phyloP scores from a whole-genome alignment of 2,888 invertebrate species.

The Amblyjoppa fuscipennis region DNA sequence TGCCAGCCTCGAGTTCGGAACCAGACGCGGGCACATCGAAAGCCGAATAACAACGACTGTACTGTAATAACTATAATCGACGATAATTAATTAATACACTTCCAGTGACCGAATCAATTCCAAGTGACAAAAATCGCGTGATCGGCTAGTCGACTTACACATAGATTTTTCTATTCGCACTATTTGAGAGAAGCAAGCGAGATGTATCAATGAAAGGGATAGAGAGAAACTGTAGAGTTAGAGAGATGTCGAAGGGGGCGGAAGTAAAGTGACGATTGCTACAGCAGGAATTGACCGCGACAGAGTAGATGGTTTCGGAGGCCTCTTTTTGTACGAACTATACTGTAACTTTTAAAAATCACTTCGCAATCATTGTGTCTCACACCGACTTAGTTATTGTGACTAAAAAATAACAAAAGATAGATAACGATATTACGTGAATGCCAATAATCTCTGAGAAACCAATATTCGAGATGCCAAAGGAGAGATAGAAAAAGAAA shows the following conservation, averaged over 20 bases:
- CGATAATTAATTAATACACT: slow-evolving; percentile 49
- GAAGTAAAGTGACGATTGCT: slow-evolving; percentile 11
- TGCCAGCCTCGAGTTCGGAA: slow-evolving; percentile 72
- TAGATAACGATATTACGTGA: background rate
- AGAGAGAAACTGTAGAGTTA: background rate
- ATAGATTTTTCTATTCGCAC: slow-evolving; percentile 36
- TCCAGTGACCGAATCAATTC: slow-evolving; percentile 57
- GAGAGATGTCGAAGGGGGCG: slow-evolving; percentile 2
- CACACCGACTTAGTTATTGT: slow-evolving; percentile 13
- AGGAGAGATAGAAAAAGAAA: background rate
- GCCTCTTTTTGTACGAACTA: slow-evolving; percentile 55
- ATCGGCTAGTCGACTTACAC: slow-evolving; percentile 54
- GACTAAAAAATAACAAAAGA: slow-evolving; percentile 34
- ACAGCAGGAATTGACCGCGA: slow-evolving; percentile 29
- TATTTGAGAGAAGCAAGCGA: slow-evolving; percentile 6
- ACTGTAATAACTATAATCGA: slow-evolving; percentile 22
- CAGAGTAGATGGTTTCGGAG: slow-evolving; percentile 24
- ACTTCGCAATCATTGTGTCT: slow-evolving; percentile 37
- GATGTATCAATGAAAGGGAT: background rate
- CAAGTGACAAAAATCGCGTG: slow-evolving; percentile 64
- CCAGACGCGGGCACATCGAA: slow-evolving; percentile 69
- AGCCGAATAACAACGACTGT: slow-evolving; percentile 59
- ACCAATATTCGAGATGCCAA: slow-evolving; percentile 51
- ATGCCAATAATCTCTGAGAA: slow-evolving; percentile 30
- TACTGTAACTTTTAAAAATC: slow-evolving; percentile 44